A percentile compares a stretch with the other conserved stretches of the same genome.
Conservation (phyloP, 2,113 vertebrate species). For the Amphilophus citrinellus region DNA sequence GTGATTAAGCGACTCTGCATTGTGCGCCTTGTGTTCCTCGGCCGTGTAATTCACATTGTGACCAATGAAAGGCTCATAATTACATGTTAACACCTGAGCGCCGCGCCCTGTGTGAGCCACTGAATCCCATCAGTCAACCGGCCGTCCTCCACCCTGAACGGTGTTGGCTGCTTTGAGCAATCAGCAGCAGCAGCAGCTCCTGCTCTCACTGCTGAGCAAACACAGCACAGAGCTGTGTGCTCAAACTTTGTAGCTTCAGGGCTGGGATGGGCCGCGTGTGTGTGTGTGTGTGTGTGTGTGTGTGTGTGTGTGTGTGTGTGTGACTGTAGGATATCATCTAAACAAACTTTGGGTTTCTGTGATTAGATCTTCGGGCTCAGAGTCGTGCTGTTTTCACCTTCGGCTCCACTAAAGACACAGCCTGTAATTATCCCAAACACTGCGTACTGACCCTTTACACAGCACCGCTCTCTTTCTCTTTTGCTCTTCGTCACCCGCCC, state of each 20-base stretch:
- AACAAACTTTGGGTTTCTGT: constrained; percentile 67
- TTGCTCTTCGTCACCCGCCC: neutral
- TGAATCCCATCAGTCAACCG: constrained; percentile 80
- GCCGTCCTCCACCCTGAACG: constrained; percentile 67
- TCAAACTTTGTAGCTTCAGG: constrained; percentile 80
- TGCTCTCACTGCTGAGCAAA: constrained; percentile 77
- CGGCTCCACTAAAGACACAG: constrained; percentile 37
- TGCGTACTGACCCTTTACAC: constrained; percentile 46
- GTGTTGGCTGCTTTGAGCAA: constrained; percentile 66
- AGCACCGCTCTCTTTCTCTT: constrained; percentile 56
- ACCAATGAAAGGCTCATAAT: constrained; percentile 83
- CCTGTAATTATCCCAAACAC: constrained; percentile 54
- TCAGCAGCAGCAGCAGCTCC: constrained; percentile 54
- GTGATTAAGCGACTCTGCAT: constrained; percentile 60
- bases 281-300: constrained; percentile 9
- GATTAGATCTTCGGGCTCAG: constrained; percentile 49
- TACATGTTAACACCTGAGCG: constrained; percentile 77
- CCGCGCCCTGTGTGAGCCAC: constrained; percentile 79
- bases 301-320: constrained; percentile 33
- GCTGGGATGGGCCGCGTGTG: constrained; percentile 74
- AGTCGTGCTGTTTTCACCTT: constrained; percentile 42
- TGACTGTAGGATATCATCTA: constrained; percentile 60
- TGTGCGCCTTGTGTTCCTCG: constrained; percentile 52
- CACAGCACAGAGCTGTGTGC: constrained; percentile 69
- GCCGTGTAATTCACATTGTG: constrained; percentile 75